A percentile compares a stretch with the other conserved stretches of the same genome.
Conservation (phyloP, 2,797 vertebrate genomes). For the Tamandua tetradactyla region DNA sequence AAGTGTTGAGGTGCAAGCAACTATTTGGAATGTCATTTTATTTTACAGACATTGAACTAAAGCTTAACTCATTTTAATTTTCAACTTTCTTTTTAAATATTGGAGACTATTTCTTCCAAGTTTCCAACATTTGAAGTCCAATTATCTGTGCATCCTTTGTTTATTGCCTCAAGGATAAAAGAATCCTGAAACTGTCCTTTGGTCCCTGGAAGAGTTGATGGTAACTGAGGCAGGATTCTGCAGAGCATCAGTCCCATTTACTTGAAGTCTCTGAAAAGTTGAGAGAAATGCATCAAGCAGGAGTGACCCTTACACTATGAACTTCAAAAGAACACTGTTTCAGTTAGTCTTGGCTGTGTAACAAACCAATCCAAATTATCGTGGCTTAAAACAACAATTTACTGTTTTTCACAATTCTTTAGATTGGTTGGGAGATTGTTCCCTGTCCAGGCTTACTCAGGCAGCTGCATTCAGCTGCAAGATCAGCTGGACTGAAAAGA, state of each 20-base stretch:
- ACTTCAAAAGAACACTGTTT: background rate
- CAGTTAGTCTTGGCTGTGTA: background rate
- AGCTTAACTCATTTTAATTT: slow-evolving; percentile 11
- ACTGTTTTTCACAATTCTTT: background rate
- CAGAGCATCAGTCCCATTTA: background rate
- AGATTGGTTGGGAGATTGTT: background rate
- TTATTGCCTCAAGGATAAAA: background rate
- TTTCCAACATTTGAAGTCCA: background rate
- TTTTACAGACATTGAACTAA: slow-evolving; percentile 19
- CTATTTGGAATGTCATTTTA: background rate
- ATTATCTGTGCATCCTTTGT: background rate
- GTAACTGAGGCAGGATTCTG: background rate
- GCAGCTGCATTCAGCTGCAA: background rate
- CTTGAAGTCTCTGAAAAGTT: background rate
- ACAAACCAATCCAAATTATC: background rate
- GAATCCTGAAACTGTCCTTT: background rate
- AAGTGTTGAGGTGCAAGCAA: slow-evolving; percentile 1
- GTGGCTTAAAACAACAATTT: background rate
- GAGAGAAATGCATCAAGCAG: background rate
- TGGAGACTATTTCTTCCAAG: background rate
- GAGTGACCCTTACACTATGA: background rate
- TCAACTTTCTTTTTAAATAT: background rate
- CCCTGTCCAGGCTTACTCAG: background rate
- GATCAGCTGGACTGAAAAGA: background rate
- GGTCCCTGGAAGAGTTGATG: background rate